phyloP scores from a whole-genome alignment of 2,888 invertebrate species.

The Spodoptera littoralis region DNA sequence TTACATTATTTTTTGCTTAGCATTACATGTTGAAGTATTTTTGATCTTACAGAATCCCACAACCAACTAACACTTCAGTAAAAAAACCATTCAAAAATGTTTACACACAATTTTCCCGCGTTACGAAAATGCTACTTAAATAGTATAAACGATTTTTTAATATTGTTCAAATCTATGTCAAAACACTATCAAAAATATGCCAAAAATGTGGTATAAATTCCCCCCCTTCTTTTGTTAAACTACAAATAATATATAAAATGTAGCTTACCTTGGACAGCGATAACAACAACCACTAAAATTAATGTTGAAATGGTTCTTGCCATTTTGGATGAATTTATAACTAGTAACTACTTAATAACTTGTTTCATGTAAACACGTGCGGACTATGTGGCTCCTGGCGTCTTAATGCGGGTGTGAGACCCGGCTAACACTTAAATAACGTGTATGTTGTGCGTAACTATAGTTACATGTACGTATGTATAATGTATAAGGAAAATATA shows the following conservation, averaged over 20 bases:
- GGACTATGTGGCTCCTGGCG: slow-evolving; percentile 38
- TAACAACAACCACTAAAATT: slow-evolving; percentile 55
- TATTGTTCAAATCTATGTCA: no score
- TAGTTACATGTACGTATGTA: slow-evolving; percentile 7
- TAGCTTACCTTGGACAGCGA: slow-evolving; percentile 66
- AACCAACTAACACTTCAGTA: no score
- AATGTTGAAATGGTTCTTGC: slow-evolving; percentile 57
- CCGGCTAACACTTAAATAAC: slow-evolving; percentile 51
- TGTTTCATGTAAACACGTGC: slow-evolving; percentile 40
- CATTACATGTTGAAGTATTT: no score
- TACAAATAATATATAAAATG: slow-evolving; percentile 24
- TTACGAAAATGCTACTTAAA: no score
- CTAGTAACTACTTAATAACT: neutral
- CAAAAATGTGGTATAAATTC: neutral
- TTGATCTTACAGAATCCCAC: no score
- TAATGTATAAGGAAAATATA: slow-evolving; percentile 11
- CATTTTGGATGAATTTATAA: slow-evolving; percentile 58
- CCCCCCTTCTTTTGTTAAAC: slow-evolving; percentile 5
- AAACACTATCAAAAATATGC: no score
- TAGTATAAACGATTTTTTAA: no score
- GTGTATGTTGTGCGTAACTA: slow-evolving; percentile 23
- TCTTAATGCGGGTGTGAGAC: slow-evolving; percentile 44
- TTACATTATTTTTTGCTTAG: no score
- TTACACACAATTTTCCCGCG: no score
- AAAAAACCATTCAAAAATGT: no score